phyloP scores from a whole-genome alignment of 2,888 invertebrate species.

The Hirtodrosophila histrioides region DNA sequence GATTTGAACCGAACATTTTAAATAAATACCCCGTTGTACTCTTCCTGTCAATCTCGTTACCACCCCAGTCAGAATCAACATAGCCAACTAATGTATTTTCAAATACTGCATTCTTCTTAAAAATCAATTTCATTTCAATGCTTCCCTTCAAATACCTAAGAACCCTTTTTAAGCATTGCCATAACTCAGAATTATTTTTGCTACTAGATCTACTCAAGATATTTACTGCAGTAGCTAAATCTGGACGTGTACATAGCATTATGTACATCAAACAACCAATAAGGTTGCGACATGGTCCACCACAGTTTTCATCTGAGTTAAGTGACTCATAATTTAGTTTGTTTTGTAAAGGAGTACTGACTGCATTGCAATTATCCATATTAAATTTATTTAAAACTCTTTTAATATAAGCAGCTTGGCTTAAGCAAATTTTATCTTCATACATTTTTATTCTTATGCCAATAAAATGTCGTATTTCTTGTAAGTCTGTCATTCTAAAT shows the following conservation, averaged over 20 bases:
- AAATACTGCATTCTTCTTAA: constrained; percentile 13
- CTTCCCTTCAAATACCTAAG: constrained; percentile 27
- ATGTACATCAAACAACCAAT: constrained; percentile 6
- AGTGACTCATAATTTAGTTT: too few species aligned
- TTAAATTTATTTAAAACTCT: too few species aligned
- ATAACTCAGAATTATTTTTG: constrained; percentile 38
- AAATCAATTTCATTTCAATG: constrained; percentile 2
- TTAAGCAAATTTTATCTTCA: too few species aligned
- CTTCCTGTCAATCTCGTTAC: constrained; percentile 31
- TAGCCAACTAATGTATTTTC: too few species aligned
- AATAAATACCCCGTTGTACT: constrained; percentile 37
- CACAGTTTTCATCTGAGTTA: too few species aligned
- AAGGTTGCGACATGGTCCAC: too few species aligned
- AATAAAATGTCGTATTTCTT: too few species aligned
- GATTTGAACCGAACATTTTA: constrained; percentile 39
- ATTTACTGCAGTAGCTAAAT: constrained; percentile 18
- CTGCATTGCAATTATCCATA: too few species aligned
- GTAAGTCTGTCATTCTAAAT: too few species aligned
- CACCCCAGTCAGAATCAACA: constrained; percentile 49
- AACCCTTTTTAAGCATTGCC: constrained; percentile 46
- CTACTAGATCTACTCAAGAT: constrained; percentile 42
- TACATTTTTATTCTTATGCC: too few species aligned
- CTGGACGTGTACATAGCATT: constrained; percentile 26
- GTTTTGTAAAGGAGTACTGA: too few species aligned
- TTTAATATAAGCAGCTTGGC: too few species aligned